A percentile compares a stretch with the other conserved stretches of the same genome.
Evolutionary conservation across 2,888 invertebrate species (phyloP).

Genomic region (Pyralis farinalis): DNA sequence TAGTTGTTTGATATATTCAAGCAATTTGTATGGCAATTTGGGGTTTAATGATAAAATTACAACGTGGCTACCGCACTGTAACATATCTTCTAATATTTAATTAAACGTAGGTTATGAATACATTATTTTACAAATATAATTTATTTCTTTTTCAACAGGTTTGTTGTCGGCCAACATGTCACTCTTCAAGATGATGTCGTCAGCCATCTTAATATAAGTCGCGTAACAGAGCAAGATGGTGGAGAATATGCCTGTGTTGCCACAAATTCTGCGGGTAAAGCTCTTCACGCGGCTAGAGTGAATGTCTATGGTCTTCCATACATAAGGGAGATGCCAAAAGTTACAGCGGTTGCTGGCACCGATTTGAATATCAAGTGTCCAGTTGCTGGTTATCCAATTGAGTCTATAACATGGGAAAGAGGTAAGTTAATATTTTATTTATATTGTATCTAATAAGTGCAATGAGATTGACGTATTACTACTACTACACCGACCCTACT

Average conservation of each 20-base stretch:
- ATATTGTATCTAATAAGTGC: no score
- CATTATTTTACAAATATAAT: no score
- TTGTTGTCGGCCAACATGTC: conserved; percentile 94
- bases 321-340: conserved; percentile 93
- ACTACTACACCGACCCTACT: no score
- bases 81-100: no score
- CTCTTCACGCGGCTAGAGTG: conserved; percentile 90
- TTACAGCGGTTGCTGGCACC: conserved; percentile 92
- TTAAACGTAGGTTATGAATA: no score
- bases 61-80: no score
- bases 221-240: conserved; percentile 93
- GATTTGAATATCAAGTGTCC: conserved; percentile 93
- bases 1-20: no score
- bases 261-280: conserved; percentile 89
- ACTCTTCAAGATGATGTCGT: conserved; percentile 96
- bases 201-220: conserved; percentile 94
- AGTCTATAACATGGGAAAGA: conserved; percentile 94
- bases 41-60: no score
- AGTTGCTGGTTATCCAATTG: conserved; percentile 94
- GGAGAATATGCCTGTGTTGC: conserved; percentile 94
- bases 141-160: conserved; percentile 68
- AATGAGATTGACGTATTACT: no score
- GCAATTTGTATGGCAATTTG: no score
- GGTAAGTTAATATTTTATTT: conserved; percentile 72
- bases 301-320: conserved; percentile 94